Evolutionary conservation across 2,113 vertebrate genomes (phyloP).

Genomic region (Opisthocomus hoazin): DNA sequence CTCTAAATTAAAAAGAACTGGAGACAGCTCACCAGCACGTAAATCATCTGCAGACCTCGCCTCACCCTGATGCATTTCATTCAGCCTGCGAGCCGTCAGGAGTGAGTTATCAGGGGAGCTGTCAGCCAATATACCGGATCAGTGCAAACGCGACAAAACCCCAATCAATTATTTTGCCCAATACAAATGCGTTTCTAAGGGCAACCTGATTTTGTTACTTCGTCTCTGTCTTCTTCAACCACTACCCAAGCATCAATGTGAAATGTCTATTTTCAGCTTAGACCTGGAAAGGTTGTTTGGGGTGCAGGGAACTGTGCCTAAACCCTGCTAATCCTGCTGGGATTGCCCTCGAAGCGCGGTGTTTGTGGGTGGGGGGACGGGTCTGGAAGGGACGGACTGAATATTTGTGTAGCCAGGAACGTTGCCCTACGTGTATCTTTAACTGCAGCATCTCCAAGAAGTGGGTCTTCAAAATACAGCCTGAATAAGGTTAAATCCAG

Average conservation of each 20-base stretch:
- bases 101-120: neutral
- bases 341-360: neutral
- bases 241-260: neutral
- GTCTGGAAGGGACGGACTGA: rapidly evolving
- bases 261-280: neutral
- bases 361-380: neutral
- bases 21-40: neutral
- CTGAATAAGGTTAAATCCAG: neutral
- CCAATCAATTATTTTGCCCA: neutral
- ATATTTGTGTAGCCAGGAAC: neutral
- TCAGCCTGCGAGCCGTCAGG: neutral
- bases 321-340: neutral
- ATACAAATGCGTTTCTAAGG: neutral
- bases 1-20: neutral
- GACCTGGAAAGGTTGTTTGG: neutral
- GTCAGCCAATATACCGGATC: neutral
- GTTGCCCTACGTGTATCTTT: neutral
- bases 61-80: neutral
- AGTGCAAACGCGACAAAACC: rapidly evolving
- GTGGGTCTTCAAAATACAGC: neutral
- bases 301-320: neutral
- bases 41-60: neutral
- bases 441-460: neutral
- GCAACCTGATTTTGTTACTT: neutral
- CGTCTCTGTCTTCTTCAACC: neutral